Evolutionary conservation across 2,113 vertebrate species (phyloP).

Genomic region (Dolichallabes microphthalmus): DNA sequence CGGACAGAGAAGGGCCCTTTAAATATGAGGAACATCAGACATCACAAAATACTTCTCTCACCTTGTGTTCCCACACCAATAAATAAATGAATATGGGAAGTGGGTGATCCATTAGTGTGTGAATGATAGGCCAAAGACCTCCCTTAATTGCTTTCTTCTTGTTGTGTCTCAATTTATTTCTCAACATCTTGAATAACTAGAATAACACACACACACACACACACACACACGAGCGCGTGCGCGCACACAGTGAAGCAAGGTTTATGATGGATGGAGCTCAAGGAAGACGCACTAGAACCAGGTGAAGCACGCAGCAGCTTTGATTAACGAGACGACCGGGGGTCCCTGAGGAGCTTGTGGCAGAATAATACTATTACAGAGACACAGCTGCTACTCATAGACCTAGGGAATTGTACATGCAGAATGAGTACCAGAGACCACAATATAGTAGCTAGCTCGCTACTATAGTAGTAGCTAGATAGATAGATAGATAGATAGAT

Average conservation of each 20-base stretch:
- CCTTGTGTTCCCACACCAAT: constrained; percentile 27
- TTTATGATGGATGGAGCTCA: constrained; percentile 81
- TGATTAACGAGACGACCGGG: constrained; percentile 77
- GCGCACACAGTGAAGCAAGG: constrained; percentile 28
- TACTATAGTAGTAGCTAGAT: not conserved
- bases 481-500: constrained; percentile 17
- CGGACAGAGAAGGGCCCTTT: constrained; percentile 35
- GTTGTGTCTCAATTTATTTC: constrained; percentile 65
- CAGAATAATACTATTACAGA: constrained; percentile 73
- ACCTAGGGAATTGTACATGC: constrained; percentile 36
- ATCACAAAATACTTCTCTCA: constrained; percentile 22
- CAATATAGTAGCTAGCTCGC: constrained; percentile 15
- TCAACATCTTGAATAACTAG: constrained; percentile 67
- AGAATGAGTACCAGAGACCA: constrained; percentile 35
- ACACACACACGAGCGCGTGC: not conserved
- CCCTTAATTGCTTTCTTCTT: constrained; percentile 63
- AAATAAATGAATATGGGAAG: constrained; percentile 54
- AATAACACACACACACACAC: constrained; percentile 1
- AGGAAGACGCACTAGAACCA: constrained; percentile 65
- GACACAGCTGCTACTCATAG: constrained; percentile 62
- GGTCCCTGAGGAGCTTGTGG: constrained; percentile 72
- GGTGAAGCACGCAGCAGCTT: constrained; percentile 68
- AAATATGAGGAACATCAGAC: constrained; percentile 47
- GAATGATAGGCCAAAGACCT: constrained; percentile 73
- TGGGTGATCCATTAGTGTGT: constrained; percentile 69